Evolutionary conservation across 1,140 invertebrate species (phyloP).

Genomic region (Vollenhovia emeryi): DNA sequence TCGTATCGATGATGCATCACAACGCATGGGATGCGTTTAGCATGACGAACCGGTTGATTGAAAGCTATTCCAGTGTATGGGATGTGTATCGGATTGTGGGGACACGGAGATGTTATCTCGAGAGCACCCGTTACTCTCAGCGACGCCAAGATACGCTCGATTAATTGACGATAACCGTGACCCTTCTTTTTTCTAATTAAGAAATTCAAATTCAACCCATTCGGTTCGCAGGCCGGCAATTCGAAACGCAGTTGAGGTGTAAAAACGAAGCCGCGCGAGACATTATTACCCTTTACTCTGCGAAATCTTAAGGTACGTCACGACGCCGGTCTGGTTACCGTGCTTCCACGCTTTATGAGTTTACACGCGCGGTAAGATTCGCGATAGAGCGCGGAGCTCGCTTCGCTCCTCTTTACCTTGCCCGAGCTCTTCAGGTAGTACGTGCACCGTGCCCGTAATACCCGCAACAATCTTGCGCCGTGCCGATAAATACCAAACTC

Average conservation of each 20-base stretch:
- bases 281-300: slow-evolving; percentile 62
- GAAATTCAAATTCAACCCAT: not conserved
- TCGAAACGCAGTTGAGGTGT: slow-evolving; percentile 2
- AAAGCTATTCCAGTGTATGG: slow-evolving; percentile 14
- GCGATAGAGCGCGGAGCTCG: slow-evolving; percentile 75
- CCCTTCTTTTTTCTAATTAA: not conserved
- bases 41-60: slow-evolving; percentile 27
- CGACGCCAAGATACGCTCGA: not conserved
- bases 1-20: slow-evolving; percentile 39
- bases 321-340: slow-evolving; percentile 54
- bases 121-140: not conserved
- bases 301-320: slow-evolving; percentile 53
- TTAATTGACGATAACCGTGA: not conserved
- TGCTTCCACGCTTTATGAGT: slow-evolving; percentile 73
- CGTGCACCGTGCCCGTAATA: slow-evolving; percentile 35
- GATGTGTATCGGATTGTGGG: not conserved
- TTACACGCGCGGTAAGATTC: slow-evolving; percentile 75
- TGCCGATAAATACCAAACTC: slow-evolving; percentile 39
- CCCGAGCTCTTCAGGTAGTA: slow-evolving; percentile 32
- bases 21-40: slow-evolving; percentile 9
- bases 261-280: slow-evolving; percentile 42
- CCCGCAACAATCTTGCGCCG: slow-evolving; percentile 21
- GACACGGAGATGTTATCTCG: slow-evolving; percentile 4
- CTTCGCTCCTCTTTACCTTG: slow-evolving; percentile 67
- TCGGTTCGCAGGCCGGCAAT: not conserved